These are phyloP conservation scores for Urocyon cinereoargenteus DNA, from an alignment of 2,797 vertebrate genomes.

Conservation along the genomic window DNA sequence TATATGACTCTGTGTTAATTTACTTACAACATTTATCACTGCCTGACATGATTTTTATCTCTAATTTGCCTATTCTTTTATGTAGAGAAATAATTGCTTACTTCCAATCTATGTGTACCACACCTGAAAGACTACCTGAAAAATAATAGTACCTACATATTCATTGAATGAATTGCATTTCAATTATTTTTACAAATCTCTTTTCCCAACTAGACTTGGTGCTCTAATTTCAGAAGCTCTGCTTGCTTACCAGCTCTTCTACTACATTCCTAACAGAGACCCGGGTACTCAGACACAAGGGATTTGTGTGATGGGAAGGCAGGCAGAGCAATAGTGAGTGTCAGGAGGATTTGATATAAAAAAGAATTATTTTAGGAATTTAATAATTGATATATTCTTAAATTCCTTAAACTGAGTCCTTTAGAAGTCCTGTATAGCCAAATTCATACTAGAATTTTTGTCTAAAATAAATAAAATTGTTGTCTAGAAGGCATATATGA, in stretches of 20 bases:
- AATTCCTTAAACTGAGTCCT: neutral
- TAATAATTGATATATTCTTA: neutral
- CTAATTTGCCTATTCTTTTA: neutral
- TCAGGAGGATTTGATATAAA: neutral
- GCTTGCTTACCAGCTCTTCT: neutral
- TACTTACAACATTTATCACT: neutral
- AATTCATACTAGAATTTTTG: neutral
- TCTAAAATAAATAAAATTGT: neutral
- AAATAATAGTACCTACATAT: neutral
- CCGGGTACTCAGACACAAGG: neutral
- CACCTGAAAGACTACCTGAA: neutral
- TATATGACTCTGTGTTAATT: neutral
- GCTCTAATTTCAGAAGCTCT: neutral
- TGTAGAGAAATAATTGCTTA: neutral
- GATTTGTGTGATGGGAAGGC: too few species aligned
- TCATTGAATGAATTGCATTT: neutral
- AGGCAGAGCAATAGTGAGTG: neutral
- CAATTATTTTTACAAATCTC: neutral
- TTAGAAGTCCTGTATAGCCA: neutral
- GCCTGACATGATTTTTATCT: neutral
- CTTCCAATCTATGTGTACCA: neutral
- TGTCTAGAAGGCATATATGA: neutral
- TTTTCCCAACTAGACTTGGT: neutral
- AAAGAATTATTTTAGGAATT: neutral
- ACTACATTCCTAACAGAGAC: neutral